Conservation (phyloP, 2,888 invertebrate genomes). For the Cistogaster globosa region DNA sequence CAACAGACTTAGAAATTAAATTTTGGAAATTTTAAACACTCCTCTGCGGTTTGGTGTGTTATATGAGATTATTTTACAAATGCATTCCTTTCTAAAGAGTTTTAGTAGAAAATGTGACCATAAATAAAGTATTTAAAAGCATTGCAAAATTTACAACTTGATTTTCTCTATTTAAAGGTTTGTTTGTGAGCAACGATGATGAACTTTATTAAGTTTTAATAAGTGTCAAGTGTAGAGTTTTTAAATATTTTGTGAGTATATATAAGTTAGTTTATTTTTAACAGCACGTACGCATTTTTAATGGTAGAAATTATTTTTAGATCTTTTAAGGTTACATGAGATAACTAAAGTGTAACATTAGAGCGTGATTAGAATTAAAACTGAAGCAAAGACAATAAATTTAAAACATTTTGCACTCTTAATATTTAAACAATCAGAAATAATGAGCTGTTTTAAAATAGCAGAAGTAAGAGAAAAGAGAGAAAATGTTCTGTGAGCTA, state of each 20-base stretch:
- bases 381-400: too few species aligned
- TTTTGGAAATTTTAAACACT: background rate
- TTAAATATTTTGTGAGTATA: too few species aligned
- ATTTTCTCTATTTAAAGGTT: background rate
- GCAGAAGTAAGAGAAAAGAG: too few species aligned
- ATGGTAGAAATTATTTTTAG: background rate
- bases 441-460: too few species aligned
- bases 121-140: background rate
- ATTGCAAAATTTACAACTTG: slow-evolving; percentile 2
- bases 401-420: too few species aligned
- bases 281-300: slow-evolving; percentile 3
- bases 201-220: slow-evolving; percentile 68
- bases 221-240: slow-evolving; percentile 65
- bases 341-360: slow-evolving; percentile 21
- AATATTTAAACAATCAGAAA: too few species aligned
- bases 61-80: slow-evolving; percentile 24
- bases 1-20: background rate
- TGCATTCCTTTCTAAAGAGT: slow-evolving; percentile 8
- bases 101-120: slow-evolving; percentile 39
- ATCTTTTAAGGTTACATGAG: slow-evolving; percentile 21
- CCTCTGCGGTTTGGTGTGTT: background rate
- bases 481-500: too few species aligned
- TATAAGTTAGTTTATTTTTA: slow-evolving; percentile 1
- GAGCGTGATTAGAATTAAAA: background rate
- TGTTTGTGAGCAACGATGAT: slow-evolving; percentile 30